Percentiles rank a stretch among this genome's conserved stretches.
Evolutionary conservation across 2,113 vertebrate genomes (phyloP).

Genomic region (Triplophysa rosa): DNA sequence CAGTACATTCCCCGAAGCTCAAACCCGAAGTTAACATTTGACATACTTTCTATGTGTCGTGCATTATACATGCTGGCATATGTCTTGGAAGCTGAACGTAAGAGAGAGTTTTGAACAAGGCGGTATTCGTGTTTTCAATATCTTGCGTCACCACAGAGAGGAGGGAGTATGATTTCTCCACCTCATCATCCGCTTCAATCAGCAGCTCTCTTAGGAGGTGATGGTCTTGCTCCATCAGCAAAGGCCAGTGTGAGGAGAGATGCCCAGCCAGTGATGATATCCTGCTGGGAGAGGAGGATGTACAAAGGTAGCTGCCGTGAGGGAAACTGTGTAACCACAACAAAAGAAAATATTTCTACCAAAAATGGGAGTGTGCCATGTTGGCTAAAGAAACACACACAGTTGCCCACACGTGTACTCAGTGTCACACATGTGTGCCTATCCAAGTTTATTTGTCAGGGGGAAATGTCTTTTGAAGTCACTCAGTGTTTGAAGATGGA

Average conservation of each 20-base stretch:
- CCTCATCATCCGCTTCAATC: slow-evolving; percentile 64
- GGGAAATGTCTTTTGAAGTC: slow-evolving; percentile 33
- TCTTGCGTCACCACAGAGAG: slow-evolving; percentile 36
- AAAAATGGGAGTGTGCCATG: neutral
- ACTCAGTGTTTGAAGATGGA: slow-evolving; percentile 42
- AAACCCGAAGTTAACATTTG: neutral
- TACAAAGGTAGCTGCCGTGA: slow-evolving; percentile 33
- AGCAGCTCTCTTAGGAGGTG: slow-evolving; percentile 64
- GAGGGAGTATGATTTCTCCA: slow-evolving; percentile 55
- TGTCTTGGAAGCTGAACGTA: slow-evolving; percentile 26
- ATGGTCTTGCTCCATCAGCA: slow-evolving; percentile 65
- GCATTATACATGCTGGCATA: slow-evolving; percentile 8
- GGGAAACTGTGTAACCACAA: slow-evolving; percentile 56
- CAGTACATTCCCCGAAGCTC: neutral
- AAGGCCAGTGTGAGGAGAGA: slow-evolving; percentile 64
- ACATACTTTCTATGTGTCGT: slow-evolving; percentile 19
- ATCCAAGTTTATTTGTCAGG: slow-evolving; percentile 40
- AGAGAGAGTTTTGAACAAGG: slow-evolving; percentile 60
- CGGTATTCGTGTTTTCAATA: slow-evolving; percentile 52
- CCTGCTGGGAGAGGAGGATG: slow-evolving; percentile 57
- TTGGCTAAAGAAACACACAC: neutral
- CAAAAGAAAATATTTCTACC: neutral
- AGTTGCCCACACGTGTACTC: neutral
- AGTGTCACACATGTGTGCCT: neutral
- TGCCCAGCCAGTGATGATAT: slow-evolving; percentile 64